Conservation (phyloP, 1,140 invertebrate genomes). For the Scaptomyza hsui region DNA sequence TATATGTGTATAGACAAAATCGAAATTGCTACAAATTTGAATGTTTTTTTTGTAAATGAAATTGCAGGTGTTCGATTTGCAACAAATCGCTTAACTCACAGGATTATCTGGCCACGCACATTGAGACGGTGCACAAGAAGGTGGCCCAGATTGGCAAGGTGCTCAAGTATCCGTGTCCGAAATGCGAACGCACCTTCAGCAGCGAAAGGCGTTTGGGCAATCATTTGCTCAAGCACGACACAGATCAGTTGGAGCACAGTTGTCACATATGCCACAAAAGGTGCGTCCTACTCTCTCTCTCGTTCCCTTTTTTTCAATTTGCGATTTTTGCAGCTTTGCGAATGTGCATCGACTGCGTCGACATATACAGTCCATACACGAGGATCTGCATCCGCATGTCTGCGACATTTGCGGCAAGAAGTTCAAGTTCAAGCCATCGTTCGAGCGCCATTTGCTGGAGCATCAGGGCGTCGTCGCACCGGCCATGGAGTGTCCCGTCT, state of each 20-base stretch:
- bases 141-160: constrained; percentile 57
- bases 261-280: constrained; percentile 74
- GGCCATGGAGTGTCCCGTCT: constrained; percentile 67
- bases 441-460: constrained; percentile 68
- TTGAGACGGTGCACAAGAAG: constrained; percentile 74
- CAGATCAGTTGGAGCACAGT: constrained; percentile 64
- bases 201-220: constrained; percentile 65
- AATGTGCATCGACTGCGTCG: constrained; percentile 65
- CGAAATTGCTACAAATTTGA: too few relatives aligned
- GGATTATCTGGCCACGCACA: constrained; percentile 71
- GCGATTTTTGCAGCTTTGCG: constrained; percentile 50
- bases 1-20: too few relatives aligned
- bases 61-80: constrained; percentile 70
- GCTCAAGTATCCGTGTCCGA: constrained; percentile 61
- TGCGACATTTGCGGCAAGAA: constrained; percentile 80
- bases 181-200: constrained; percentile 71
- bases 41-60: too few relatives aligned
- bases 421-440: constrained; percentile 78
- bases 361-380: constrained; percentile 75
- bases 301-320: too few relatives aligned
- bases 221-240: constrained; percentile 69
- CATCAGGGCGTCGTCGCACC: constrained; percentile 73
- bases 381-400: constrained; percentile 69
- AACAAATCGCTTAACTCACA: constrained; percentile 73
- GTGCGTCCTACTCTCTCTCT: too few relatives aligned